Evolutionary conservation across 2,113 vertebrate species (phyloP).

Genomic region (Platycercus adscitus): DNA sequence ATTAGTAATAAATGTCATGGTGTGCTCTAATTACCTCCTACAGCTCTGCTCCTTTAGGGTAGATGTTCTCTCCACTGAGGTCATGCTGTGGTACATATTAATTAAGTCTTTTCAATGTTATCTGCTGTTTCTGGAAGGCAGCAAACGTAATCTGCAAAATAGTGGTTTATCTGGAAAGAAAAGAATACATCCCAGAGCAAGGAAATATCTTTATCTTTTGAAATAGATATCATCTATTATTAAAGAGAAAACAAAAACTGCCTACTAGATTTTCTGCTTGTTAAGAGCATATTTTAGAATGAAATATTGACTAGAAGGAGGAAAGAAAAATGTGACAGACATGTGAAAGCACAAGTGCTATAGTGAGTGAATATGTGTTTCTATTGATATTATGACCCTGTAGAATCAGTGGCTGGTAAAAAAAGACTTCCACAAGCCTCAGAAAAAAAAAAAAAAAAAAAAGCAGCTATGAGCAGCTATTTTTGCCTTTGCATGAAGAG

Average conservation of each 20-base stretch:
- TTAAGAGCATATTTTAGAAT: neutral
- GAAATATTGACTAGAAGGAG: neutral
- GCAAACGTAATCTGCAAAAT: constrained; percentile 11
- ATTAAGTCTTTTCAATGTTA: constrained; percentile 64
- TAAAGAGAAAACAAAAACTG: neutral
- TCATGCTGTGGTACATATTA: constrained; percentile 55
- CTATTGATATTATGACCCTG: neutral
- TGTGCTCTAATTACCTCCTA: constrained; percentile 64
- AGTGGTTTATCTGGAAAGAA: constrained; percentile 24
- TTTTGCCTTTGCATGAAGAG: neutral
- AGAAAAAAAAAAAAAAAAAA: neutral
- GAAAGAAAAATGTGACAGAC: neutral
- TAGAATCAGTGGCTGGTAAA: neutral
- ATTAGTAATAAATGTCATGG: constrained; percentile 62
- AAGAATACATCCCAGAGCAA: constrained; percentile 11
- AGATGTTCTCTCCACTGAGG: constrained; percentile 34
- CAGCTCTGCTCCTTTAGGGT: constrained; percentile 25
- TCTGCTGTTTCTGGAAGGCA: constrained; percentile 52
- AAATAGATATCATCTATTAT: constrained; percentile 40
- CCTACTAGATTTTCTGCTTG: neutral
- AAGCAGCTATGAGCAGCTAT: neutral
- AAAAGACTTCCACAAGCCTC: neutral
- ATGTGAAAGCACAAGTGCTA: neutral
- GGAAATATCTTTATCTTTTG: constrained; percentile 48
- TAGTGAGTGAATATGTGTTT: constrained; percentile 5